Evolutionary conservation across 2,888 invertebrate species (phyloP), one percentile per base, ranked within the genome.

Genomic region (Octonoba sinensis): DNA sequence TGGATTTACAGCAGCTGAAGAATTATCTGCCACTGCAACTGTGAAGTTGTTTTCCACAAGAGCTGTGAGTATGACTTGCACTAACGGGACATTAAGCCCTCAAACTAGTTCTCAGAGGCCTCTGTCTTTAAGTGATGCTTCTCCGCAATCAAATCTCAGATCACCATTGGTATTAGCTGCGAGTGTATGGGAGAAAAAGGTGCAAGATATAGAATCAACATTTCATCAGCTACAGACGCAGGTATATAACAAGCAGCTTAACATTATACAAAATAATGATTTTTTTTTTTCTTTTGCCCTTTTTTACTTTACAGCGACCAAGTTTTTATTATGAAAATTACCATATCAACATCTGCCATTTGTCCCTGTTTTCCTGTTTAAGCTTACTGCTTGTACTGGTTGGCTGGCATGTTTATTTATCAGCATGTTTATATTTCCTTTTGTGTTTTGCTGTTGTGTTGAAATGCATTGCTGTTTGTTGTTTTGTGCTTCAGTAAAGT

Each of bases 181-280:
- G 54, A 83, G 69, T 78, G 83, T 83, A 24, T 83, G 83, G 83
- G 83, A 83, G 56, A 83, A 77, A 49, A 83, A 74, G 59, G 83
- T 83, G 57, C 83, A 83, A 46, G 78, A 83, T 59, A 83, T 83
- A 51, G 83, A 83, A 73, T 74, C 83, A 18, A 83, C 83, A 22
- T 83, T 83, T 59, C 83, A 83, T 49, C 77, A 78, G 22, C 64
- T 83, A 51, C 83, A 83, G 49, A 67, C 83, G 22, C 83, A 83
- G 83, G 83, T 83, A 73, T 16, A 24, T 65, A 15, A 62, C 12
- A 36, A 20, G 59, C 18, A 54, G 24, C 20, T 24, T 59, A 24
- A 22, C 16, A 59, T 16, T 59, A 16, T 20, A 6, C 59, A 20
- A 22, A 22, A 59, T 16, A 16, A 22, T 22, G 22, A 18, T 24